phyloP scores from a whole-genome alignment of 2,797 vertebrate species.

The Apogon hyalosoma region DNA sequence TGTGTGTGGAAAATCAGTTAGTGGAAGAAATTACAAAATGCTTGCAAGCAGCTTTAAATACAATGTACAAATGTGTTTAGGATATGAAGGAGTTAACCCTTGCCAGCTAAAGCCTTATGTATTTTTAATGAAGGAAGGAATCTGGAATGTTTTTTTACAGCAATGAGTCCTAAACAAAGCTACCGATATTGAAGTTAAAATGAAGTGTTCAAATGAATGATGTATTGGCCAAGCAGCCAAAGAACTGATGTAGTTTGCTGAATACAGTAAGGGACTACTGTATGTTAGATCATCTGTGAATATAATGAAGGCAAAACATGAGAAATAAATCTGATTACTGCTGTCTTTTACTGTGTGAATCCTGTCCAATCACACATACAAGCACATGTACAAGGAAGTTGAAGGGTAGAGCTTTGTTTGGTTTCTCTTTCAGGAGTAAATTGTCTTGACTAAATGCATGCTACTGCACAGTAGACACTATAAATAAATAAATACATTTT shows the following conservation, averaged over 20 bases:
- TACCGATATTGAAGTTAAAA: constrained; percentile 22
- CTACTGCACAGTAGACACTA: neutral
- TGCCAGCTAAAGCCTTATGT: constrained; percentile 25
- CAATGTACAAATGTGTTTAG: constrained; percentile 5
- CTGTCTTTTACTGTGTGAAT: constrained; percentile 4
- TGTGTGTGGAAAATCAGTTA: constrained; percentile 40
- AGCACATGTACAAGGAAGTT: no score
- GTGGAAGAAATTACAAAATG: constrained; percentile 20
- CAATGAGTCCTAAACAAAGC: constrained; percentile 12
- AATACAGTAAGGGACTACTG: constrained; percentile 13
- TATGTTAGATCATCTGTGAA: constrained; percentile 52
- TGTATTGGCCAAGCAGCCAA: neutral
- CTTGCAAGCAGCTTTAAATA: constrained; percentile 38
- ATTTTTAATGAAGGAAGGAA: constrained; percentile 64
- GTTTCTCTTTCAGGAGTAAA: neutral
- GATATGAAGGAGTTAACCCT: constrained; percentile 10
- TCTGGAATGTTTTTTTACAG: constrained; percentile 18
- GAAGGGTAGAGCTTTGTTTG: neutral
- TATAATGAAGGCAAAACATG: constrained; percentile 59
- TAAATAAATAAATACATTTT: neutral
- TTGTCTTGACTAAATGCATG: neutral
- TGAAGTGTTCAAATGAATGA: constrained; percentile 17
- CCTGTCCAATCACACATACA: neutral
- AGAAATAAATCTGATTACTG: constrained; percentile 63
- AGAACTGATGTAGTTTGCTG: constrained; percentile 30